Evolutionary conservation across 1,140 invertebrate genomes (phyloP).

Genomic region (Solen grandis): DNA sequence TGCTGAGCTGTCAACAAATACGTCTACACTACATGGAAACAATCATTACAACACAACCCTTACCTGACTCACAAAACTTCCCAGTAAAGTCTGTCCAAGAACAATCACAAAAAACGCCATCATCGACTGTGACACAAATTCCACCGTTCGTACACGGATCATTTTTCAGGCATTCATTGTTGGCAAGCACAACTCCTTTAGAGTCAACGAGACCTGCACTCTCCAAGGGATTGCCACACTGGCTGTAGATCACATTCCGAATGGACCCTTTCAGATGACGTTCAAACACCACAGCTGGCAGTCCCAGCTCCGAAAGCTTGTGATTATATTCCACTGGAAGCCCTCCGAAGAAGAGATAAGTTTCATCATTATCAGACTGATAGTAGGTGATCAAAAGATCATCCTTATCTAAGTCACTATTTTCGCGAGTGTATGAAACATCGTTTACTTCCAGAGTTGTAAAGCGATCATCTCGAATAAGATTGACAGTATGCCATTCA

Average conservation of each 20-base stretch:
- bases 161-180: constrained; percentile 92
- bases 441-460: constrained; percentile 79
- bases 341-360: constrained; percentile 72
- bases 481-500: constrained; percentile 79
- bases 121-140: constrained; percentile 96
- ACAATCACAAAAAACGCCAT: constrained; percentile 96
- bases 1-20: no score
- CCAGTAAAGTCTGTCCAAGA: constrained; percentile 94
- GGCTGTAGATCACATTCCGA: constrained; percentile 72
- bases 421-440: constrained; percentile 74
- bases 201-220: constrained; percentile 62
- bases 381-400: no score
- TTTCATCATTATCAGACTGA: constrained; percentile 82
- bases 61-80: constrained; percentile 95
- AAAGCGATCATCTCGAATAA: constrained; percentile 63
- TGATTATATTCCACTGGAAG: constrained; percentile 77
- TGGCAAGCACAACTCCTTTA: constrained; percentile 82
- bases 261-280: constrained; percentile 69
- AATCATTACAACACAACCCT: constrained; percentile 66
- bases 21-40: no score
- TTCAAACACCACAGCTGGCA: constrained; percentile 69
- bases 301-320: constrained; percentile 62
- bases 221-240: constrained; percentile 67
- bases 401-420: no score
- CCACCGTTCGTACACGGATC: constrained; percentile 96